These are phyloP conservation scores for Pyrrhia umbra DNA, from an alignment of 2,888 invertebrate species.

Conservation along the genomic window DNA sequence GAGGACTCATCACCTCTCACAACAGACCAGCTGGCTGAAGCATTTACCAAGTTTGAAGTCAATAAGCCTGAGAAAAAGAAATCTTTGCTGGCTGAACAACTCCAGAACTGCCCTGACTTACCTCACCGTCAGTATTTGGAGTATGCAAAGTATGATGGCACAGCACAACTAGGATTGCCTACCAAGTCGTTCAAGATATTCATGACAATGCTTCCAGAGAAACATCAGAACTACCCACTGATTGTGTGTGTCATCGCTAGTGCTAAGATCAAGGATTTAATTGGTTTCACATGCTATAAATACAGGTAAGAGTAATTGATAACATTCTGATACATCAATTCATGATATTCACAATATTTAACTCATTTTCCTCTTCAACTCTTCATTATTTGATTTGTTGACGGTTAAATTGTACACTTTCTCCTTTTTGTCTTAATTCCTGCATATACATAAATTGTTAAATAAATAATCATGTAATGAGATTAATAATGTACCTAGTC, in stretches of 20 bases:
- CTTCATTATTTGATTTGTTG: neutral
- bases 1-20: conserved; percentile 88
- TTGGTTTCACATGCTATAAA: conserved; percentile 97
- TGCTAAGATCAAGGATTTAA: conserved; percentile 97
- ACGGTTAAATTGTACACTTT: neutral
- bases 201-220: conserved; percentile 95
- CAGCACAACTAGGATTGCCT: conserved; percentile 94
- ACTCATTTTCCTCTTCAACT: neutral
- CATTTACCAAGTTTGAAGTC: conserved; percentile 88
- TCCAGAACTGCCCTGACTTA: conserved; percentile 94
- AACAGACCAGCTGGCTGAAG: conserved; percentile 90
- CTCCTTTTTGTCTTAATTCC: neutral
- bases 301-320: conserved; percentile 87
- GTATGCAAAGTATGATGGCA: conserved; percentile 98
- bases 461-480: too few relatives aligned
- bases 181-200: conserved; percentile 97
- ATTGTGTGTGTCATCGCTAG: conserved; percentile 94
- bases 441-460: too few relatives aligned
- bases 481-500: neutral
- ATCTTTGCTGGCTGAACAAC: conserved; percentile 93
- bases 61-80: conserved; percentile 76
- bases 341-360: neutral
- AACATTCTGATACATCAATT: neutral
- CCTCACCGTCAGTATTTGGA: conserved; percentile 96
- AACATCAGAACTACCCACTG: conserved; percentile 95